phyloP scores from a whole-genome alignment of 2,797 vertebrate species.

The Chanos chanos region DNA sequence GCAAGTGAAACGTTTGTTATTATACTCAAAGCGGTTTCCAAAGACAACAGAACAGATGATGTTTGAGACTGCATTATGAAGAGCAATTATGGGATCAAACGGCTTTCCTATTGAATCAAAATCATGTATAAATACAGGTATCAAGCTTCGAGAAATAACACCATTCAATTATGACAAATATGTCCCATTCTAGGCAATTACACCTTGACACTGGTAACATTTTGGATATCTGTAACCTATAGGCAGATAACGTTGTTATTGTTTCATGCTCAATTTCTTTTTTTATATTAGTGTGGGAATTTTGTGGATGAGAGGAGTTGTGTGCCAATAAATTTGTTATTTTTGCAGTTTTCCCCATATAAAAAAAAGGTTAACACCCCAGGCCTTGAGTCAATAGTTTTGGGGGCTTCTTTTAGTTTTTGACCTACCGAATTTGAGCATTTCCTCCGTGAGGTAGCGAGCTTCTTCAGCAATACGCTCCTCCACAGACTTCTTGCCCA shows the following conservation, averaged over 20 bases:
- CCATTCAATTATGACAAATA: not conserved
- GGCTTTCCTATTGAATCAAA: slow-evolving; percentile 32
- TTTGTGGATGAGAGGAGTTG: no score
- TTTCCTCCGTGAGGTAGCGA: slow-evolving; percentile 43
- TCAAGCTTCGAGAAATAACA: not conserved
- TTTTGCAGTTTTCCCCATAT: no score
- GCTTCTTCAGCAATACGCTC: slow-evolving; percentile 59
- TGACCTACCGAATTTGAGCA: slow-evolving; percentile 57
- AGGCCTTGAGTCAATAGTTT: no score
- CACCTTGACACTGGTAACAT: no score
- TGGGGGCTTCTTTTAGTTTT: no score
- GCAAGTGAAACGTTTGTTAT: slow-evolving; percentile 13
- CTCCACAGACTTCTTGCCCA: slow-evolving; percentile 63
- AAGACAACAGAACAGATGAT: slow-evolving; percentile 53
- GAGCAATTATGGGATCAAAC: slow-evolving; percentile 29
- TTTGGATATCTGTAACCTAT: no score
- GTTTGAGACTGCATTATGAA: slow-evolving; percentile 48
- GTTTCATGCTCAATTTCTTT: no score
- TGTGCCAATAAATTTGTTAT: no score
- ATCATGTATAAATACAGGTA: not conserved
- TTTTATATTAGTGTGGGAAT: no score
- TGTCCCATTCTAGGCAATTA: no score
- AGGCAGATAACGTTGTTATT: no score
- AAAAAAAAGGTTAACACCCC: no score
- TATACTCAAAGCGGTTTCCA: slow-evolving; percentile 45